phyloP scores from a whole-genome alignment of 2,113 vertebrate species.

The Scortum barcoo region DNA sequence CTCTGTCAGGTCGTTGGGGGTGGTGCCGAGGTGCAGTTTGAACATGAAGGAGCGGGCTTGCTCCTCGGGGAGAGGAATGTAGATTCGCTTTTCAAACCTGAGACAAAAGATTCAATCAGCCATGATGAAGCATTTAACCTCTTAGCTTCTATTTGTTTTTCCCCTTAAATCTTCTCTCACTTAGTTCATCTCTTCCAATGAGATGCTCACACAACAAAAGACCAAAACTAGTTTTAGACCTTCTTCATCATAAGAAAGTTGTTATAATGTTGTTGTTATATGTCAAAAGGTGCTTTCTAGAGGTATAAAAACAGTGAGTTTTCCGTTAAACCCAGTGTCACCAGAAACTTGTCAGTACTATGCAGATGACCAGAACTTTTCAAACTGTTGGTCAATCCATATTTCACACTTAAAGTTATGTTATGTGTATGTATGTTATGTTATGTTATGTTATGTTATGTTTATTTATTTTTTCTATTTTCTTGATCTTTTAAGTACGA shows the following conservation, averaged over 20 bases:
- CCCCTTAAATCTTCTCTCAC: background rate
- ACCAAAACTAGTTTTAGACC: too few species aligned
- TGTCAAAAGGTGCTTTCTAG: background rate
- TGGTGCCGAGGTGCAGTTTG: slow-evolving; percentile 91
- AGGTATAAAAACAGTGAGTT: background rate
- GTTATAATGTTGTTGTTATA: too few species aligned
- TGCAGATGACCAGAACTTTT: background rate
- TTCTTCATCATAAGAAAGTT: background rate
- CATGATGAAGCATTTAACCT: background rate
- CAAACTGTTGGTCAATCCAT: too few species aligned
- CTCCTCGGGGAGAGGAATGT: slow-evolving; percentile 94
- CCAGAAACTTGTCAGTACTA: background rate
- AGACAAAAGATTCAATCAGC: slow-evolving; percentile 20
- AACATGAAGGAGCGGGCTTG: slow-evolving; percentile 92
- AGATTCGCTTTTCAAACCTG: slow-evolving; percentile 96
- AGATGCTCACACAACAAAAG: too few species aligned
- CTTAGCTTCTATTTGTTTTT: background rate
- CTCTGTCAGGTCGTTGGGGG: slow-evolving; percentile 86
- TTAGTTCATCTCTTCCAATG: background rate
- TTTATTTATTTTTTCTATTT: too few species aligned
- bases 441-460: too few species aligned
- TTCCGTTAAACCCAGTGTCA: background rate
- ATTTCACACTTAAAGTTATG: too few species aligned
- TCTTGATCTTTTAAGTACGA: too few species aligned
- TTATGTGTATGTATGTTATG: too few species aligned